phyloP scores from a whole-genome alignment of 2,888 invertebrate genomes.

The Himalopsyche kuldschensis region DNA sequence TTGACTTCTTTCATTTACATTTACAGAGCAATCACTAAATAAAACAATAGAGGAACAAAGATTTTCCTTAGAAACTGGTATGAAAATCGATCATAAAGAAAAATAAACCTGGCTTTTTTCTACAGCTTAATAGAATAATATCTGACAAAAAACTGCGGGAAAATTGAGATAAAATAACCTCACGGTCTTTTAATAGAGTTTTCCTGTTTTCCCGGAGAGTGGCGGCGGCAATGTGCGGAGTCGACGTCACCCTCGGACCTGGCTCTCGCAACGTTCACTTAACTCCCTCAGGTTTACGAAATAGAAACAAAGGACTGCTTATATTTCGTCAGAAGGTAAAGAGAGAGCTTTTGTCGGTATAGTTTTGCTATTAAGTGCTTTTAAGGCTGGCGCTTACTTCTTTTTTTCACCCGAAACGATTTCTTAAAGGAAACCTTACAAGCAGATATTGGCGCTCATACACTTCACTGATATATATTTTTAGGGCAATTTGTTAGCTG shows the following conservation, averaged over 20 bases:
- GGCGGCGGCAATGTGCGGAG: neutral
- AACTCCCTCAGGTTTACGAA: neutral
- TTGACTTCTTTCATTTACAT: too few species aligned
- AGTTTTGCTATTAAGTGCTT: neutral
- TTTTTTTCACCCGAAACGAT: too few species aligned
- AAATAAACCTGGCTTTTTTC: too few species aligned
- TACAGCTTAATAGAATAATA: neutral
- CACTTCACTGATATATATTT: too few species aligned
- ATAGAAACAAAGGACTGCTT: neutral
- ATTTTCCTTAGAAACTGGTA: neutral
- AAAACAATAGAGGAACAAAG: too few species aligned
- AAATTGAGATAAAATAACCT: constrained; percentile 10
- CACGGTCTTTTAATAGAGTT: constrained; percentile 13
- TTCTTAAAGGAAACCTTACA: too few species aligned
- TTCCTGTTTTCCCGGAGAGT: constrained; percentile 1
- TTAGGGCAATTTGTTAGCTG: too few species aligned
- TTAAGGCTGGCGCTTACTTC: too few species aligned
- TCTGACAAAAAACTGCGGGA: neutral
- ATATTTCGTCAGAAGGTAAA: neutral
- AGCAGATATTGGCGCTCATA: too few species aligned
- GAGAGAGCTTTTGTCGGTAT: neutral
- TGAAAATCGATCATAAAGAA: neutral
- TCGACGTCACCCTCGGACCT: neutral
- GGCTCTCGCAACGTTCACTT: neutral
- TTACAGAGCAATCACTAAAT: too few species aligned